Evolutionary conservation across 2,113 vertebrate genomes (phyloP).

Genomic region (Psittacus erithacus): DNA sequence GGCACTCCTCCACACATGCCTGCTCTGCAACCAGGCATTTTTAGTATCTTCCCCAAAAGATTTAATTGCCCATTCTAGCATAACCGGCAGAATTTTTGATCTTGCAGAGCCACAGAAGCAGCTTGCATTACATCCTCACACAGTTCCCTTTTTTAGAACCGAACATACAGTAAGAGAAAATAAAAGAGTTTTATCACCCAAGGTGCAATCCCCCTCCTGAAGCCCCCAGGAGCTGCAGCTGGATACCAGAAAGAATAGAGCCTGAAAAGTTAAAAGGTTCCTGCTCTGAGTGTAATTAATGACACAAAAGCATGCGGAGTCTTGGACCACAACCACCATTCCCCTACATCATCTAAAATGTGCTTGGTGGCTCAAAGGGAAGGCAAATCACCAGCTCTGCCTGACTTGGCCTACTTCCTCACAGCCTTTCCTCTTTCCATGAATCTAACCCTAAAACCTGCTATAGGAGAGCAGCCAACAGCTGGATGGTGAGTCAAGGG

Average conservation of each 20-base stretch:
- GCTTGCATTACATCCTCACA: neutral
- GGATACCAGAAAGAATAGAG: neutral
- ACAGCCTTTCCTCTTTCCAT: neutral
- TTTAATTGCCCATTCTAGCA: neutral
- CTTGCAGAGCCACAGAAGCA: neutral
- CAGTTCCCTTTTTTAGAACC: rapidly evolving
- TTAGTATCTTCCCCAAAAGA: neutral
- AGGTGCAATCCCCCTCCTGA: neutral
- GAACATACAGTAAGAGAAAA: neutral
- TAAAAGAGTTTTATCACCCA: neutral
- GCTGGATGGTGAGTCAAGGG: neutral
- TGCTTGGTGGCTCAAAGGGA: neutral
- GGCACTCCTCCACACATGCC: rapidly evolving
- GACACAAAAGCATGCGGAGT: neutral
- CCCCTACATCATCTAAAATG: rapidly evolving
- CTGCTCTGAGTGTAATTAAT: neutral
- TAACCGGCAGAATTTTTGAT: neutral
- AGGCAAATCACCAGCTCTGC: neutral
- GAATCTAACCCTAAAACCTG: neutral
- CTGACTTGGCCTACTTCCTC: neutral
- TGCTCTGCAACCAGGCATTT: neutral
- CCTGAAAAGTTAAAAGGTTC: neutral
- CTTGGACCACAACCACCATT: neutral
- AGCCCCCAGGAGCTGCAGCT: neutral
- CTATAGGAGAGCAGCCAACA: neutral